Evolutionary conservation across 2,113 vertebrate species (phyloP).

Genomic region (Mormyrus lacerda): DNA sequence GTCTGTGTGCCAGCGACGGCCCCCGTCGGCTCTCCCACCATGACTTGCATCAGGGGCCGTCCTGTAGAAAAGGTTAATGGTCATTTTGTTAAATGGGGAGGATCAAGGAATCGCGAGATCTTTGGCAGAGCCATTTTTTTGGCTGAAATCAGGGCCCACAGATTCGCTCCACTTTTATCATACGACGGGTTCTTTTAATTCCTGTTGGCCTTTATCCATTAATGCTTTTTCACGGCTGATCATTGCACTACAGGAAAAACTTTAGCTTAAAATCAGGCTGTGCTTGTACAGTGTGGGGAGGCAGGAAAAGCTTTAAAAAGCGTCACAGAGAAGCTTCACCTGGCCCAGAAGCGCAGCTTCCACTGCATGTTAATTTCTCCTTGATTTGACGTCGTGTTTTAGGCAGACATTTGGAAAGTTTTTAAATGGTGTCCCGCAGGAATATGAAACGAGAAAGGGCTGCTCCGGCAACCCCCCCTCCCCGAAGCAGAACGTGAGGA

Average conservation of each 20-base stretch:
- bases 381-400: background rate
- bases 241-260: background rate
- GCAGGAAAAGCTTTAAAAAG: background rate
- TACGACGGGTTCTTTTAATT: background rate
- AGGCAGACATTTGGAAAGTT: background rate
- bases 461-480: constrained; percentile 71
- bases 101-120: background rate
- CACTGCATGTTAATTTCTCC: background rate
- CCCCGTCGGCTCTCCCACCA: background rate
- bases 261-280: background rate
- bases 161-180: background rate
- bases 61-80: background rate
- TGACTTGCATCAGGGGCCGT: background rate
- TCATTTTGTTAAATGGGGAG: background rate
- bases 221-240: background rate
- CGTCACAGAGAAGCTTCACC: background rate
- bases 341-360: background rate
- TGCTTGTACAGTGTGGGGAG: background rate
- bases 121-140: background rate
- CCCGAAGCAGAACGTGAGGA: constrained; percentile 84
- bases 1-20: background rate
- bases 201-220: background rate
- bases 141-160: background rate
- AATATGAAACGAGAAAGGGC: constrained; percentile 89
- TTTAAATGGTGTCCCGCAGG: constrained; percentile 53